Percentiles rank a stretch among this genome's conserved stretches.
Evolutionary conservation across 2,113 vertebrate species (phyloP).

Genomic region (Cyphomyrus discorhynchus): DNA sequence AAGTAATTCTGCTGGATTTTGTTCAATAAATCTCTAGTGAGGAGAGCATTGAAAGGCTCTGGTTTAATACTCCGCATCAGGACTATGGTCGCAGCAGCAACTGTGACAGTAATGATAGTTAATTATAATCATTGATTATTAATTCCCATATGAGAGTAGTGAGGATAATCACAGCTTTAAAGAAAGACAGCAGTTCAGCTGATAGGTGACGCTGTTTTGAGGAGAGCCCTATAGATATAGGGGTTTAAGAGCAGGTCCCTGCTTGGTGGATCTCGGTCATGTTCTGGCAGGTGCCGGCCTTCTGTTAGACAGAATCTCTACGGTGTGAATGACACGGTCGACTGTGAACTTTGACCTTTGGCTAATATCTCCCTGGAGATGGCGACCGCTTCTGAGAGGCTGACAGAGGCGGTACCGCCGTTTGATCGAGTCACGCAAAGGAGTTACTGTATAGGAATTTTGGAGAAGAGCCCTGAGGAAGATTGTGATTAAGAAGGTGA

Average conservation of each 20-base stretch:
- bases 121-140: neutral
- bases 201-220: neutral
- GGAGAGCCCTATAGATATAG: neutral
- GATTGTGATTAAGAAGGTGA: neutral
- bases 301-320: neutral
- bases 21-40: neutral
- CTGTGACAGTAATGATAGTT: neutral
- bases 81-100: neutral
- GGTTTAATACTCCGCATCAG: neutral
- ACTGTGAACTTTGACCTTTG: neutral
- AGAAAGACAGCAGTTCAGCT: neutral
- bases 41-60: neutral
- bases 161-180: neutral
- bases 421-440: neutral
- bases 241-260: neutral
- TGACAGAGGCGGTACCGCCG: neutral
- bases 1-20: neutral
- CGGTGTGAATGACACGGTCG: neutral
- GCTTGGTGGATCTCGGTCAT: neutral
- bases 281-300: neutral
- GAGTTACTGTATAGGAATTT: neutral
- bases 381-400: neutral
- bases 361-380: neutral
- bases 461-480: neutral
- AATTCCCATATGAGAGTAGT: neutral